Conservation (phyloP, 2,113 vertebrate genomes). For the Opisthocomus hoazin region DNA sequence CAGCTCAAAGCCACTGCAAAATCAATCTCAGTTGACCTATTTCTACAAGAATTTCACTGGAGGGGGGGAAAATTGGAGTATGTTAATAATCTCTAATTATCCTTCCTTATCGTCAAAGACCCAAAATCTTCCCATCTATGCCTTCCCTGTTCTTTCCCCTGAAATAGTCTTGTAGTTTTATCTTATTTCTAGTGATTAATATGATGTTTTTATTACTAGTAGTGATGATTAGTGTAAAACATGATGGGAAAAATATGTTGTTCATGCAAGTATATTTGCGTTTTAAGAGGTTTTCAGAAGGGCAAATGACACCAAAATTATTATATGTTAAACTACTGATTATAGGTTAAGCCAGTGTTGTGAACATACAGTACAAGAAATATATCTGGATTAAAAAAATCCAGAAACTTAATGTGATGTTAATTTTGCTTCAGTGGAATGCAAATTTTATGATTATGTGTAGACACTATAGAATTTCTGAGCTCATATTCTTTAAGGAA, state of each 20-base stretch:
- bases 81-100: conserved; percentile 43
- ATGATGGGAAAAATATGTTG: not conserved
- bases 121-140: not conserved
- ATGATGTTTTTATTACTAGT: not conserved
- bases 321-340: not conserved
- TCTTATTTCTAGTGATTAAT: not conserved
- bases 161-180: not conserved
- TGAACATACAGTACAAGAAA: not conserved
- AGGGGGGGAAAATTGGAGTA: not conserved
- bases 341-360: not conserved
- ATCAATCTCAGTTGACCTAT: conserved; percentile 22
- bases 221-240: not conserved
- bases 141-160: not conserved
- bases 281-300: not conserved
- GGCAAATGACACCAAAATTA: not conserved
- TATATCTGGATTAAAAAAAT: not conserved
- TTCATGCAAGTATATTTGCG: not conserved
- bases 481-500: not conserved
- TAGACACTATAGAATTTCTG: not conserved
- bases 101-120: not conserved
- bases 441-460: not conserved
- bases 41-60: conserved; percentile 15
- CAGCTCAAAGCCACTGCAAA: not conserved
- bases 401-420: not conserved
- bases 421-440: not conserved